phyloP scores from a whole-genome alignment of 2,888 invertebrate species.

The Lithophane socia region DNA sequence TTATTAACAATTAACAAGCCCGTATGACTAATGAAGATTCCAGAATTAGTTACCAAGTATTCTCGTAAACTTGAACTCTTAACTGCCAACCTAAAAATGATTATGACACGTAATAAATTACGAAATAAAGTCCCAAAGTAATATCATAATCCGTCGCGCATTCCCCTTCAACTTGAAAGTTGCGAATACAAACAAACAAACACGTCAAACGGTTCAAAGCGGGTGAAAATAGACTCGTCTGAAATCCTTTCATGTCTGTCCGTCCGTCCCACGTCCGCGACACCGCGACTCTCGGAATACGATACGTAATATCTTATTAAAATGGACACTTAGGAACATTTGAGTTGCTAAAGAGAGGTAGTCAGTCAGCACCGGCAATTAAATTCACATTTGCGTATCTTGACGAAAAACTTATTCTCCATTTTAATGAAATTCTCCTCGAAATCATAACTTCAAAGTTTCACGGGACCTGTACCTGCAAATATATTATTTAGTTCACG shows the following conservation, averaged over 20 bases:
- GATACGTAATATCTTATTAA: slow-evolving; percentile 68
- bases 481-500: slow-evolving; percentile 37
- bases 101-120: slow-evolving; percentile 60
- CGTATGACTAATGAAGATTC: slow-evolving; percentile 42
- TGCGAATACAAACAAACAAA: slow-evolving; percentile 87
- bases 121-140: slow-evolving; percentile 62
- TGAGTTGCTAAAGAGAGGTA: slow-evolving; percentile 30
- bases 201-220: slow-evolving; percentile 82
- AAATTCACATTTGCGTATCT: slow-evolving; percentile 35
- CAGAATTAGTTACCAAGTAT: slow-evolving; percentile 37
- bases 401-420: slow-evolving; percentile 49
- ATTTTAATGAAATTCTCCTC: slow-evolving; percentile 38
- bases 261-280: slow-evolving; percentile 77
- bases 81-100: slow-evolving; percentile 53
- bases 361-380: slow-evolving; percentile 43
- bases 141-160: slow-evolving; percentile 68
- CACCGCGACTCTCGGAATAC: slow-evolving; percentile 69
- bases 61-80: slow-evolving; percentile 55
- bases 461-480: slow-evolving; percentile 11
- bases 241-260: slow-evolving; percentile 87
- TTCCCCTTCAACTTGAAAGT: slow-evolving; percentile 80
- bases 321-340: slow-evolving; percentile 51
- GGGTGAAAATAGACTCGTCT: slow-evolving; percentile 87
- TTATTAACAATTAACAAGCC: slow-evolving; percentile 50
- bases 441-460: slow-evolving; percentile 50